Evolutionary conservation across 2,797 vertebrate genomes (phyloP).

Genomic region (Dryobates pubescens): DNA sequence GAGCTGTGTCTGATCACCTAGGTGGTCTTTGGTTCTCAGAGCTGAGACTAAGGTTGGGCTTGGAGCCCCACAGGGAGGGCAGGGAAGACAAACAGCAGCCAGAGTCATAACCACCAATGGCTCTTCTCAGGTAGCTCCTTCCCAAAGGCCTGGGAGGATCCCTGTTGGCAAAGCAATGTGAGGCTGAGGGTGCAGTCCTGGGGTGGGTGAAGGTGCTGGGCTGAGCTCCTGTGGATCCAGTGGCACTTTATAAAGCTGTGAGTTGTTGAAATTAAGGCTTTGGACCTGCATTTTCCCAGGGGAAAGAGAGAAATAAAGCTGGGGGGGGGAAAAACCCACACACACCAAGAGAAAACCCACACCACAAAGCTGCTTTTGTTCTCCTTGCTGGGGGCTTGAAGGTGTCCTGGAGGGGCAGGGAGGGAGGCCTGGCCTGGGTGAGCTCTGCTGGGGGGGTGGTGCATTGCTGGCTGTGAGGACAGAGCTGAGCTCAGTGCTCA

Average conservation of each 20-base stretch:
- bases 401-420: not conserved
- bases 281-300: constrained; percentile 48
- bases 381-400: accelerated
- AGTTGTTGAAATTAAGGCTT: not conserved
- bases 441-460: not conserved
- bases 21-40: not conserved
- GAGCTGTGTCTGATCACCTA: not conserved
- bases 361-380: not conserved
- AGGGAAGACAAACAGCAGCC: not conserved
- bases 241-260: constrained; percentile 63
- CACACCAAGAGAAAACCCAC: not conserved
- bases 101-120: not conserved
- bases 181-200: not conserved
- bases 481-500: not conserved
- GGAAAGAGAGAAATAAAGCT: constrained; percentile 22
- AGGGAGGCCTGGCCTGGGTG: not conserved
- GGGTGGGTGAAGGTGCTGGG: not conserved
- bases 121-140: not conserved
- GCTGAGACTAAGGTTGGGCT: no score
- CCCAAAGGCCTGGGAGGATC: not conserved
- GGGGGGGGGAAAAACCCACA: no score
- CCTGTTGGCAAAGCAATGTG: not conserved
- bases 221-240: not conserved
- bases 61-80: not conserved
- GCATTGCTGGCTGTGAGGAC: not conserved